Evolutionary conservation across 2,797 vertebrate genomes (phyloP).

Genomic region (Heteromormyrus szaboi): DNA sequence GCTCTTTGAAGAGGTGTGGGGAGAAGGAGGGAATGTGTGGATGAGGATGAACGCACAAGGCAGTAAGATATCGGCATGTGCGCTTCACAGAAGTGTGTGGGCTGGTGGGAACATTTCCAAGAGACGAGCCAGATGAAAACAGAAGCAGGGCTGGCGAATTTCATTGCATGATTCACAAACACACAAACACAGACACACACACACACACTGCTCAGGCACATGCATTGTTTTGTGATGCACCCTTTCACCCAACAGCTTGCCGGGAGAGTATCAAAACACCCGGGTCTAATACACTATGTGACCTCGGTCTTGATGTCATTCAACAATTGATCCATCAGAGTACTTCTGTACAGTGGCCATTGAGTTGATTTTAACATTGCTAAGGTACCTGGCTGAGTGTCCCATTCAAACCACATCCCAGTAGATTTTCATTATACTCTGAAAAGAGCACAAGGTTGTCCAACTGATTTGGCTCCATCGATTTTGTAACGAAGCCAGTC

Average conservation of each 20-base stretch:
- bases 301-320: neutral
- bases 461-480: neutral
- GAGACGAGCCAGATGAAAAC: neutral
- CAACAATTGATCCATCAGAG: neutral
- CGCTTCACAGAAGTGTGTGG: neutral
- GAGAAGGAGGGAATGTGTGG: neutral
- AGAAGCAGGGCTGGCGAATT: neutral
- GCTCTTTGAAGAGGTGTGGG: neutral
- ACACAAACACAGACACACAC: neutral
- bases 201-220: neutral
- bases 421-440: neutral
- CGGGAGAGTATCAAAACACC: neutral
- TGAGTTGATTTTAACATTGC: neutral
- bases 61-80: neutral
- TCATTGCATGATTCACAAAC: neutral
- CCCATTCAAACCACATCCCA: neutral
- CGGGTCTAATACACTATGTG: neutral
- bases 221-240: neutral
- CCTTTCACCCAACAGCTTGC: neutral
- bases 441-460: neutral
- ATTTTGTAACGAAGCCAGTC: neutral
- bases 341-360: neutral
- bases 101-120: slow-evolving; percentile 4
- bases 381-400: neutral
- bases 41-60: neutral